Percentiles rank a stretch among this genome's conserved stretches.
These are phyloP conservation scores for Lithobates sylvaticus DNA, from an alignment of 2,797 vertebrate species.

Conservation along the genomic window DNA sequence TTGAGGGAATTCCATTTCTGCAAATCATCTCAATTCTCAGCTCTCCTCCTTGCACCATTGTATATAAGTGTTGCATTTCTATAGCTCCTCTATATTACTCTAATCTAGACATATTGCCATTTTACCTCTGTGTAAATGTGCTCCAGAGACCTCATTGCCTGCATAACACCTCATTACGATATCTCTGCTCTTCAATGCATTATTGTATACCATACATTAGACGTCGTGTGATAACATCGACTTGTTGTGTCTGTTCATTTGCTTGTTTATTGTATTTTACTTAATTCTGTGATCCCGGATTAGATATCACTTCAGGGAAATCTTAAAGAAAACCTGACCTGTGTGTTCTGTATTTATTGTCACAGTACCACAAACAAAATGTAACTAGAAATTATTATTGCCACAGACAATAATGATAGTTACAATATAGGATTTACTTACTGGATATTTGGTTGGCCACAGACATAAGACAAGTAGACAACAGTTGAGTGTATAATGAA, in stretches of 20 bases:
- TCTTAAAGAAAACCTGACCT: neutral
- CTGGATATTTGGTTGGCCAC: too few relatives aligned
- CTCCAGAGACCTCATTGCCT: constrained; percentile 28
- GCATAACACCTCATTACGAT: constrained; percentile 32
- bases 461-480: too few relatives aligned
- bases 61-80: constrained; percentile 5
- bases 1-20: neutral
- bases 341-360: too few relatives aligned
- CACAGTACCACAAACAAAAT: too few relatives aligned
- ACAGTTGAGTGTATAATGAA: too few relatives aligned
- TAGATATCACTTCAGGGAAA: neutral
- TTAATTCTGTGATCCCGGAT: constrained; percentile 1
- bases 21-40: constrained; percentile 15
- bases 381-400: too few relatives aligned
- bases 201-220: constrained; percentile 18
- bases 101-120: constrained; percentile 40
- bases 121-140: constrained; percentile 33
- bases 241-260: constrained; percentile 11
- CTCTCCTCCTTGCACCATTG: neutral
- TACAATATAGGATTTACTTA: too few relatives aligned
- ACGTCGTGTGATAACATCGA: constrained; percentile 11
- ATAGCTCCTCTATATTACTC: neutral
- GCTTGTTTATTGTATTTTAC: neutral
- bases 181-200: constrained; percentile 12
- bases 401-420: too few relatives aligned